Conservation (phyloP, 2,888 invertebrate species). For the Apamea epomidion region DNA sequence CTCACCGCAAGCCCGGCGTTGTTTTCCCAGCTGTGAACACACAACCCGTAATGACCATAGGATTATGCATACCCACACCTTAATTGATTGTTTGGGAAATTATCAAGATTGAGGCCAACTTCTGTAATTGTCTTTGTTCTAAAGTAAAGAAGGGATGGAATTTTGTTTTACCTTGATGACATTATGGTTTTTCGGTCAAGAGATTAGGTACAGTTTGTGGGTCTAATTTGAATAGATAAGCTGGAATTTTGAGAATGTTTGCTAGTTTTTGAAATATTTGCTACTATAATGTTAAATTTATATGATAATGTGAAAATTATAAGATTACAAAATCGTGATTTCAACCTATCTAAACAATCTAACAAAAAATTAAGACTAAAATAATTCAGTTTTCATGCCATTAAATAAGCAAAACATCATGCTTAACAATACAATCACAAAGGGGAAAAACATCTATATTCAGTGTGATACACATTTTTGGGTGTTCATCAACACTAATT, state of each 20-base stretch:
- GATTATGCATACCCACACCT: slow-evolving; percentile 70
- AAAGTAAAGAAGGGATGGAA: slow-evolving; percentile 24
- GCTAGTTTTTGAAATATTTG: slow-evolving; percentile 19
- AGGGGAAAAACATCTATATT: not conserved
- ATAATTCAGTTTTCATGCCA: too few relatives aligned
- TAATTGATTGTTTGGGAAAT: slow-evolving; percentile 64
- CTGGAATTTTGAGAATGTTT: not conserved
- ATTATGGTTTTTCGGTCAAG: slow-evolving; percentile 29
- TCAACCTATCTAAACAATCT: too few relatives aligned
- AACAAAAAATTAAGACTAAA: not conserved
- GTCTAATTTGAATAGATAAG: slow-evolving; percentile 37
- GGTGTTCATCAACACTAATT: slow-evolving; percentile 14
- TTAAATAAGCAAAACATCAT: not conserved
- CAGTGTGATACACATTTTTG: not conserved
- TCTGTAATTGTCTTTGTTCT: slow-evolving; percentile 61
- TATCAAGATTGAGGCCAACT: slow-evolving; percentile 59
- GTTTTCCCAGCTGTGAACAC: slow-evolving; percentile 65
- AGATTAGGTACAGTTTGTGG: slow-evolving; percentile 21
- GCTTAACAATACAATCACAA: not conserved
- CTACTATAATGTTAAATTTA: slow-evolving; percentile 7
- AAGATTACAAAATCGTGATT: too few relatives aligned
- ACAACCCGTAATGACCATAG: slow-evolving; percentile 59
- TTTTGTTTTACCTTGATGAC: slow-evolving; percentile 10
- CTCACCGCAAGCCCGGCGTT: slow-evolving; percentile 53
- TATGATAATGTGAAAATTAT: too few relatives aligned